Base-by-base conservation (phyloP, 2,888 invertebrate species). In the Eurytoma adleriae region DNA sequence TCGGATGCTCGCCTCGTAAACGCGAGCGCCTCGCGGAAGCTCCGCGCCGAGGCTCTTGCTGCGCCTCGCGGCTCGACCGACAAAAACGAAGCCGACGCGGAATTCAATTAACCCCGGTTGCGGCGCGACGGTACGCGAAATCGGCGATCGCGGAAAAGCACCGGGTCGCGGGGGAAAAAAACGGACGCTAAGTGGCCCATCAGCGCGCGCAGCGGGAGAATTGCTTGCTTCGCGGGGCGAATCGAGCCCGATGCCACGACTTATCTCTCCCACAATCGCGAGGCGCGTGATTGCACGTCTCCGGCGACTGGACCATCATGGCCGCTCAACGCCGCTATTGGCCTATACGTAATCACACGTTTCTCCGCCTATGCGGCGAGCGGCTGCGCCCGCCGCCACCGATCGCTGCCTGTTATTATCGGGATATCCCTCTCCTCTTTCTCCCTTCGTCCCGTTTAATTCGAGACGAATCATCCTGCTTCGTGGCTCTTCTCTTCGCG, bases 291-390 rank as follows among this genome's bases (percentile, higher is more conserved):
- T 90, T 90, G 90, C 90, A 90, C 89, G 90, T 90, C 90, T 90
- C 88, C 85, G 85, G 61, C 61, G 67, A 48, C 86, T 87, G 90
- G 90, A 89, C 88, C 90, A 90, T 90, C 89, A 90, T 90, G 90
- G 90, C 90, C 89, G 90, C 90, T 89, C 85, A 85, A 87, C 87
- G 86, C 88, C 84, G 88, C 89, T 87, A 90, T 90, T 90, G 90
- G 90, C 89, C 87, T 87, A 85, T 85, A 85, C 86, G 86, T 90
- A 90, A 90, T 90, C 89, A 89, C 87, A 89, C 85, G 87, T 87
- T 89, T 84, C 84, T 85, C 86, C 87, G 87, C 84, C 84, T 85
- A 84, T 66, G 48, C 66, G n/a, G 10, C 12, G 70, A 40, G 78
- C 83, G 80, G 77, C 77, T 83, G 80, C 82, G 83, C 85, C 84